Conservation (phyloP, 2,888 invertebrate species). For the Germaria angustata region DNA sequence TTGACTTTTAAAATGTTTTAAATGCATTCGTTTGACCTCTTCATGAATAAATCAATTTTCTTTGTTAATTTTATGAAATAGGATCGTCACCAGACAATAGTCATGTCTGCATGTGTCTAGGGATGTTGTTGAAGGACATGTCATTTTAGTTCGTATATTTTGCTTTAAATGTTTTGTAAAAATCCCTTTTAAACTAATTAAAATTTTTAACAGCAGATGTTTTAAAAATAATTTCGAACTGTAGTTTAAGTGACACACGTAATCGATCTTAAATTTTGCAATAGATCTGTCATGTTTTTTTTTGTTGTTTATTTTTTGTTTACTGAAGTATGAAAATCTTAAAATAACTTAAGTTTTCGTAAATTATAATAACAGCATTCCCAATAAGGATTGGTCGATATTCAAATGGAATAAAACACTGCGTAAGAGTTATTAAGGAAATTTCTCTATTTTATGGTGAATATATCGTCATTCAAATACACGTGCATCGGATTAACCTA, state of each 20-base stretch:
- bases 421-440: too few species aligned
- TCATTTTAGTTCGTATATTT: neutral
- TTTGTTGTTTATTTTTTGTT: neutral
- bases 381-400: too few species aligned
- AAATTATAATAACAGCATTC: too few species aligned
- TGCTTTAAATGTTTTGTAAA: neutral
- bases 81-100: neutral
- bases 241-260: constrained; percentile 19
- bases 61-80: constrained; percentile 25
- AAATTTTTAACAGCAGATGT: constrained; percentile 52
- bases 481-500: too few species aligned
- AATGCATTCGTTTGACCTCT: constrained; percentile 54
- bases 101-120: neutral
- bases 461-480: too few species aligned
- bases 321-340: neutral
- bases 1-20: constrained; percentile 56
- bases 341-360: too few species aligned
- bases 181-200: constrained; percentile 53
- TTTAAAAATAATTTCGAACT: neutral
- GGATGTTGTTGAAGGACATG: constrained; percentile 30
- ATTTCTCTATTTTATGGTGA: too few species aligned
- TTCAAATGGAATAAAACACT: too few species aligned
- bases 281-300: constrained; percentile 34
- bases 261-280: constrained; percentile 51
- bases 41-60: neutral